phyloP scores from a whole-genome alignment of 2,797 vertebrate genomes.

The Oceanodroma leucorhoa region DNA sequence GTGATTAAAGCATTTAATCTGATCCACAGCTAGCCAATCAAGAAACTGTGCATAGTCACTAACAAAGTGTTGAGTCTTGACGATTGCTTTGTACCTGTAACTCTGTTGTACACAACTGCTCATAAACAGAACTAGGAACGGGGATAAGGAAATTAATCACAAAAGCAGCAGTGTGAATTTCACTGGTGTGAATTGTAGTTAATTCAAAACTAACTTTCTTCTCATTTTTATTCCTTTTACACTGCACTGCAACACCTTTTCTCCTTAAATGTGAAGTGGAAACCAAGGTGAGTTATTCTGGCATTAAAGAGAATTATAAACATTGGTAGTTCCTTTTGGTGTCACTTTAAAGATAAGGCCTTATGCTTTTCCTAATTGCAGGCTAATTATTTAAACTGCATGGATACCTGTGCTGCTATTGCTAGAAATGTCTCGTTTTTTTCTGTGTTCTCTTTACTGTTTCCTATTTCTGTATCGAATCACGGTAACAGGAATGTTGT shows the following conservation, averaged over 20 bases:
- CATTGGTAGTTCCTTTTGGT: neutral
- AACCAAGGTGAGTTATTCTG: slow-evolving; percentile 69
- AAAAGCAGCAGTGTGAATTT: neutral
- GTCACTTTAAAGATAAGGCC: neutral
- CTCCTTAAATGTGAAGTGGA: slow-evolving; percentile 44
- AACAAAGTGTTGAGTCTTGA: neutral
- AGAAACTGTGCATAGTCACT: neutral
- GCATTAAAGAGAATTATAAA: neutral
- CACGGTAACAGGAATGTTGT: neutral
- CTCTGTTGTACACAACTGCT: neutral
- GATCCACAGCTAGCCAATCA: slow-evolving; percentile 9
- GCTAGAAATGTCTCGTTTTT: neutral
- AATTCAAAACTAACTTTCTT: slow-evolving; percentile 51
- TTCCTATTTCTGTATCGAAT: neutral
- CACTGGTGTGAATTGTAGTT: neutral
- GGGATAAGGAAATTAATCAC: neutral
- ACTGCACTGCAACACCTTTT: neutral
- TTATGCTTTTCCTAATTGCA: neutral
- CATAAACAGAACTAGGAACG: neutral
- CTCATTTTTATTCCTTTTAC: slow-evolving; percentile 16
- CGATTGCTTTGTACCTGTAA: neutral
- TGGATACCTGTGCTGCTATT: neutral
- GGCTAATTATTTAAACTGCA: neutral
- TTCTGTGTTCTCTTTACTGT: neutral
- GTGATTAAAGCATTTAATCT: slow-evolving; percentile 57